These are phyloP conservation scores for Yponomeuta cagnagella DNA, from an alignment of 2,888 invertebrate genomes.

Conservation along the genomic window DNA sequence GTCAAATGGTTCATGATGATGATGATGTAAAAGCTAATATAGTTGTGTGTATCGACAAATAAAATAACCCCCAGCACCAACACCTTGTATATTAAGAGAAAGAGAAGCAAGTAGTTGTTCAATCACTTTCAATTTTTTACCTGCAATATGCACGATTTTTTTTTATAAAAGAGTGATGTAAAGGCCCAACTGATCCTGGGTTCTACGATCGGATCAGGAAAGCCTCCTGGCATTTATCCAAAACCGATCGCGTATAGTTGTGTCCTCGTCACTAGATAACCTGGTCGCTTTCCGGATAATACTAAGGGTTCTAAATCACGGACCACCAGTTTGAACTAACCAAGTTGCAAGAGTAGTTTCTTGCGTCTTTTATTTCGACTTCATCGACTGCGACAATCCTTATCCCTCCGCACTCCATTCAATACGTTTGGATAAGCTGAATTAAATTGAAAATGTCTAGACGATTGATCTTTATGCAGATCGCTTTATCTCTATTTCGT, in stretches of 20 bases:
- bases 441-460: constrained; percentile 14
- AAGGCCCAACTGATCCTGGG: background rate
- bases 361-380: constrained; percentile 48
- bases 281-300: background rate
- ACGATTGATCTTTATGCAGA: constrained; percentile 8
- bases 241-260: background rate
- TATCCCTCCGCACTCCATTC: constrained; percentile 35
- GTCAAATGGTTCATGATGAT: no score
- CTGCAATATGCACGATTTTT: no score
- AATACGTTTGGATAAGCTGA: constrained; percentile 28
- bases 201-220: background rate
- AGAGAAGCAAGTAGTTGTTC: no score
- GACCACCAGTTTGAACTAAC: background rate
- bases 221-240: constrained; percentile 2
- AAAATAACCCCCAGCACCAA: no score
- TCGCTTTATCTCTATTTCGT: constrained; percentile 6
- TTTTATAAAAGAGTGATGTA: no score
- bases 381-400: constrained; percentile 46
- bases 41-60: no score
- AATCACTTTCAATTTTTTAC: no score
- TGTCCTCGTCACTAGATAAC: background rate
- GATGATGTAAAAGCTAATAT: no score
- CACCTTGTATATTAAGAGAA: no score
- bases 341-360: constrained; percentile 18
- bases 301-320: background rate